Conservation (phyloP, 2,888 invertebrate species). For the Caenorhabditis doughertyi region DNA sequence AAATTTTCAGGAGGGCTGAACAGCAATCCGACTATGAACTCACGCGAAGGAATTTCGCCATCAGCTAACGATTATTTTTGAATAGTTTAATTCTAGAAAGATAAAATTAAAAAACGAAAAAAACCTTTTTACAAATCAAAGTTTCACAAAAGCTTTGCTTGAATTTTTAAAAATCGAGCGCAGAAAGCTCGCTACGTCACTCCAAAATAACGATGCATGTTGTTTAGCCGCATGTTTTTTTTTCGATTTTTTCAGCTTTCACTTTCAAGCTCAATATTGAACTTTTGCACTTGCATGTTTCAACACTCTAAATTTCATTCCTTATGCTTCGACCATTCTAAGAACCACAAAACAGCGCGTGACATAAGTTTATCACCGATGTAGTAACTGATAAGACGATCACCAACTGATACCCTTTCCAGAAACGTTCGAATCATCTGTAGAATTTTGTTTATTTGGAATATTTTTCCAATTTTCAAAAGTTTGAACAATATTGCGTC, state of each 20-base stretch:
- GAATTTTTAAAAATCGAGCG: slow-evolving; percentile 32
- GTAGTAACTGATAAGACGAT: neutral
- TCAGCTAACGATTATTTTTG: slow-evolving; percentile 6
- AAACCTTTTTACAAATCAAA: neutral
- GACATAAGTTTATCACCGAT: neutral
- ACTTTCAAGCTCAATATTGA: slow-evolving; percentile 5
- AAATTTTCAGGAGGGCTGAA: neutral
- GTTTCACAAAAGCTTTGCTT: neutral
- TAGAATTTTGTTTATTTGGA: neutral
- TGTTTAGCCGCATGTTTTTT: slow-evolving; percentile 27
- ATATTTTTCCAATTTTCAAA: neutral
- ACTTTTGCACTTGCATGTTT: neutral
- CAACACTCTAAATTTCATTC: neutral
- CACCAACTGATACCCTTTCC: slow-evolving; percentile 3
- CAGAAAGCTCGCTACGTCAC: slow-evolving; percentile 30
- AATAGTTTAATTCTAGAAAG: slow-evolving; percentile 13
- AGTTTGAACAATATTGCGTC: slow-evolving; percentile 31
- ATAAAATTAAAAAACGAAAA: neutral
- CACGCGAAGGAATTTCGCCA: slow-evolving; percentile 59
- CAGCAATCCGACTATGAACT: neutral
- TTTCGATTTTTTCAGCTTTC: slow-evolving; percentile 20
- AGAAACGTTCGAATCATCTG: neutral
- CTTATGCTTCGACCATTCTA: neutral
- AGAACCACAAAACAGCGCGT: neutral
- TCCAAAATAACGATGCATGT: slow-evolving; percentile 33